phyloP scores from a whole-genome alignment of 2,888 invertebrate genomes.

The Polydrusus pterygomalis region DNA sequence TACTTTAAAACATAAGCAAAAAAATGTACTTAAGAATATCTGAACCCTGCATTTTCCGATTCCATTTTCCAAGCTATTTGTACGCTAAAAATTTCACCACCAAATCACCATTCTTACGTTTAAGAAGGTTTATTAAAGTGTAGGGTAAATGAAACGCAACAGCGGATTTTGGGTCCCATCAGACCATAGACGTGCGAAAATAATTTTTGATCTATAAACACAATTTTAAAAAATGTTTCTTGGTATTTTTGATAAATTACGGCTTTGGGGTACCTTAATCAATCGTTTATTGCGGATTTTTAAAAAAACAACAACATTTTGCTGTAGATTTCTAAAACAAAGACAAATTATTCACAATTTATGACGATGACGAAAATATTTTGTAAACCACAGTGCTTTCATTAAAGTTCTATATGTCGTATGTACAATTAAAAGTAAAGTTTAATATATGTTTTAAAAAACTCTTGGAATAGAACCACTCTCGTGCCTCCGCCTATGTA shows the following conservation, averaged over 20 bases:
- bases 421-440: too few species aligned
- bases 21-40: not conserved
- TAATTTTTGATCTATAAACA: not conserved
- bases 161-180: slow-evolving; percentile 1
- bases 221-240: not conserved
- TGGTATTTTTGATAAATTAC: not conserved
- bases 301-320: too few species aligned
- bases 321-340: too few species aligned
- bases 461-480: too few species aligned
- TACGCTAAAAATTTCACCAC: not conserved
- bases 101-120: slow-evolving; percentile 8
- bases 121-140: slow-evolving; percentile 18
- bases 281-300: too few species aligned
- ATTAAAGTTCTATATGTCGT: too few species aligned
- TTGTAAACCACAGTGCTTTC: too few species aligned
- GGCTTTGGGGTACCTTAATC: too few species aligned
- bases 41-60: not conserved
- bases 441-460: too few species aligned
- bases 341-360: too few species aligned
- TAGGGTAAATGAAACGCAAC: slow-evolving; percentile 21
- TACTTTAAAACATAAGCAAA: not conserved
- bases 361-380: too few species aligned
- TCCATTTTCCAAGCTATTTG: not conserved
- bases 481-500: not conserved
- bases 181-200: slow-evolving; percentile 1